These are phyloP conservation scores for Noctua comes DNA, from an alignment of 2,888 invertebrate species.

Conservation along the genomic window DNA sequence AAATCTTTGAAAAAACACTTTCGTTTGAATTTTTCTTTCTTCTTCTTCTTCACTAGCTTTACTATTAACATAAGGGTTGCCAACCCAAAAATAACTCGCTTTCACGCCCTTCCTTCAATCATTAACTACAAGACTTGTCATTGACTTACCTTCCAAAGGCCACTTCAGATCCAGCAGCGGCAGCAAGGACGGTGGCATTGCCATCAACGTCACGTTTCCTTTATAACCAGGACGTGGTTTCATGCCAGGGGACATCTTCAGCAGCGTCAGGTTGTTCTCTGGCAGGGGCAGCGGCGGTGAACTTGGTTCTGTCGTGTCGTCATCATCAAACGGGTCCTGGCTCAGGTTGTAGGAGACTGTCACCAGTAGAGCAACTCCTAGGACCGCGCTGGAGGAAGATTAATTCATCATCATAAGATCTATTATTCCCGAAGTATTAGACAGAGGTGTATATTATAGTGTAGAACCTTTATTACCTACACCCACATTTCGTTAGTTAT, in stretches of 20 bases:
- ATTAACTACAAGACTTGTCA: background rate
- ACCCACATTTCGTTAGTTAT: background rate
- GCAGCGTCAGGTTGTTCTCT: constrained; percentile 50
- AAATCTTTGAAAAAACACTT: background rate
- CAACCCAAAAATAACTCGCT: background rate
- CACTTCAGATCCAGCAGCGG: constrained; percentile 80
- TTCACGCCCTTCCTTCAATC: background rate
- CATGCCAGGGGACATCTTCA: constrained; percentile 50
- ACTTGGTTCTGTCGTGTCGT: constrained; percentile 59
- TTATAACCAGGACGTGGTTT: constrained; percentile 27
- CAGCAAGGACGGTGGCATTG: constrained; percentile 66
- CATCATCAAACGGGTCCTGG: constrained; percentile 67
- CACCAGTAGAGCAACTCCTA: constrained; percentile 87
- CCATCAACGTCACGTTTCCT: constrained; percentile 57
- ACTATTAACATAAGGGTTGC: background rate
- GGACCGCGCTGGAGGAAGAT: constrained; percentile 82
- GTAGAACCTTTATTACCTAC: too few species aligned
- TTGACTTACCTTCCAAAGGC: constrained; percentile 84
- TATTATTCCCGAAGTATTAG: background rate
- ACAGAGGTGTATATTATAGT: background rate
- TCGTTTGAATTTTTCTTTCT: too few species aligned
- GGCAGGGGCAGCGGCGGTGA: constrained; percentile 29
- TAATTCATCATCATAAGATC: background rate
- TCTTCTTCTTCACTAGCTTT: background rate
- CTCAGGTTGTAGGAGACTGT: constrained; percentile 89